These are phyloP conservation scores for Psophia crepitans DNA, from an alignment of 2,113 vertebrate genomes.

Conservation along the genomic window DNA sequence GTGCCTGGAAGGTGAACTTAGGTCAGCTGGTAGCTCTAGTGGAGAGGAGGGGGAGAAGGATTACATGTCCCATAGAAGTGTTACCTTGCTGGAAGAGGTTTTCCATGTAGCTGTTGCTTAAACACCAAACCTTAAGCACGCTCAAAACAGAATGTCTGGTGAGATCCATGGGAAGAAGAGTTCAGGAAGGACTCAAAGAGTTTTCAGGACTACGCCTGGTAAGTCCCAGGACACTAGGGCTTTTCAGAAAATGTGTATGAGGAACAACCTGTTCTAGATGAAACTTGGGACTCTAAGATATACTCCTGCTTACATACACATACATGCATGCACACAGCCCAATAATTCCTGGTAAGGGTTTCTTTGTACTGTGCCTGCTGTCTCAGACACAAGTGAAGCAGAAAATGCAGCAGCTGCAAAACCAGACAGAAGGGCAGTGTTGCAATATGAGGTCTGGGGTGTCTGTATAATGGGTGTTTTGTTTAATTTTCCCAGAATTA, in stretches of 20 bases:
- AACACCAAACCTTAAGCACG: background rate
- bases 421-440: background rate
- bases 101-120: background rate
- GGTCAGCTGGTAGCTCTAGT: background rate
- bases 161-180: background rate
- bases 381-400: background rate
- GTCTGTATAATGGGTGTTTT: background rate
- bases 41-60: background rate
- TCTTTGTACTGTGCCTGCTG: background rate
- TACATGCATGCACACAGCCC: fast-evolving
- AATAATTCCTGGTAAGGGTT: background rate
- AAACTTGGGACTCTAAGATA: background rate
- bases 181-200: background rate
- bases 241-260: background rate
- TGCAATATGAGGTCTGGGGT: background rate
- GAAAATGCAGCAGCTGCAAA: background rate
- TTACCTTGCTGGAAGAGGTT: background rate
- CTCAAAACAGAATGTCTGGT: background rate
- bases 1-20: background rate
- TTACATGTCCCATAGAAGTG: fast-evolving
- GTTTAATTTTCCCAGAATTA: background rate
- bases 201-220: background rate
- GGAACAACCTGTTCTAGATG: background rate
- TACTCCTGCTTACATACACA: fast-evolving
- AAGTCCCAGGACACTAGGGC: background rate